Evolutionary conservation across 1,140 invertebrate genomes (phyloP), one percentile per base, ranked within the genome.

Genomic region (Drosophila pandora): DNA sequence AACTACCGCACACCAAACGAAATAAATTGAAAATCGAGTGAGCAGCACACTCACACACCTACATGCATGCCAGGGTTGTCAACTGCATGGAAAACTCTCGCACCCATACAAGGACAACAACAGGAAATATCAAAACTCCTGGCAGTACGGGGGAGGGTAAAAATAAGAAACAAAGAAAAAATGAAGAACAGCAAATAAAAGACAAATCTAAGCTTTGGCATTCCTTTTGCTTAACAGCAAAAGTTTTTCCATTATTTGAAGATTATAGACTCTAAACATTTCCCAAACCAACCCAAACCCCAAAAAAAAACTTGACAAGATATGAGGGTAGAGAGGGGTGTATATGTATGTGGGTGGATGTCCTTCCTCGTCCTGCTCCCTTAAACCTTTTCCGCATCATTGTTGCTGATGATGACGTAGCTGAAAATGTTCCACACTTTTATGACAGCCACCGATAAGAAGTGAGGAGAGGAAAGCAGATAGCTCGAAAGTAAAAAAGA

Each of bases 181-280:
- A 57, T 34, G 41, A 52, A 53, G 25, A 34, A 7, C 49, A 61
- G 25, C 59, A 79, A 53, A 69, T 58, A 80, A 79, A 64, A 75
- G 69, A 77, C 57, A 78, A 84, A 79, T 87, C 83, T 88, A 88
- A 88, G 83, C 83, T 88, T 74, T 76, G 76, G 83, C 83, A 89
- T 89, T 84, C 77, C 80, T 85, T 55, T 82, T 82, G 85, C 87
- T 87, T 90, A 90, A 90, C 85, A 90, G 81, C 81, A 89, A 90
- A 90, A 90, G 82, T 90, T 90, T 90, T 90, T 90, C 87, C 87
- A 90, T 90, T 90, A 90, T 90, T 90, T 90, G 87, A 90, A 90
- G 87, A 90, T 90, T 90, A 90, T 90, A 90, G 81, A 90, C 81
- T 90, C 87, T 87, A 90, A 90, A 90, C 78, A 87, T 85, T 76